These are phyloP conservation scores for Stenoptilia bipunctidactyla DNA, from an alignment of 2,888 invertebrate genomes.

Conservation along the genomic window DNA sequence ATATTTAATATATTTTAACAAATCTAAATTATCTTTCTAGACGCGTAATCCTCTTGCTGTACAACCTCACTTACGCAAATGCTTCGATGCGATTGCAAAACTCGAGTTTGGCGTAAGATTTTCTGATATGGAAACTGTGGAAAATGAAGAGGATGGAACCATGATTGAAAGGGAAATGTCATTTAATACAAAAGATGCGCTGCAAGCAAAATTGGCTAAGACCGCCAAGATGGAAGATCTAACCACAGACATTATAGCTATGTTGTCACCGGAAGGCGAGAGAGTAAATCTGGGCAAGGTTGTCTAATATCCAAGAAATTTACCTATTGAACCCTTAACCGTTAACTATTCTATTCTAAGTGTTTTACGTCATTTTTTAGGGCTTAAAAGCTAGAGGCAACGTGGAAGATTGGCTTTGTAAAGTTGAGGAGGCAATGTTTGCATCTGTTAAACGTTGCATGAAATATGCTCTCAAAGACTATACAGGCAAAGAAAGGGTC, in stretches of 20 bases:
- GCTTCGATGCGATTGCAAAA: constrained; percentile 86
- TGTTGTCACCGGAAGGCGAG: constrained; percentile 92
- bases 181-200: constrained; percentile 41
- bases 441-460: constrained; percentile 80
- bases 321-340: too few species aligned
- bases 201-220: constrained; percentile 51
- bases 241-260: constrained; percentile 88
- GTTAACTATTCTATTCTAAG: too few species aligned
- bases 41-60: constrained; percentile 91
- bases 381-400: constrained; percentile 89
- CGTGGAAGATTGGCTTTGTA: constrained; percentile 92
- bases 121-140: constrained; percentile 62
- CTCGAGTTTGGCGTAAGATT: constrained; percentile 80
- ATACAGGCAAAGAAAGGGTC: constrained; percentile 72
- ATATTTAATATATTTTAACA: background rate
- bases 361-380: constrained; percentile 26
- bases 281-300: constrained; percentile 82
- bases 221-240: constrained; percentile 57
- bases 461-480: constrained; percentile 81
- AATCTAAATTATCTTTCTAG: constrained; percentile 30
- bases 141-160: constrained; percentile 58
- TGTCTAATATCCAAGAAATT: too few species aligned
- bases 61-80: constrained; percentile 90
- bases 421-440: constrained; percentile 93
- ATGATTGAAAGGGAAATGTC: constrained; percentile 56